These are phyloP conservation scores for Rhogogaster chlorosoma DNA, from an alignment of 2,888 invertebrate species.

Conservation along the genomic window DNA sequence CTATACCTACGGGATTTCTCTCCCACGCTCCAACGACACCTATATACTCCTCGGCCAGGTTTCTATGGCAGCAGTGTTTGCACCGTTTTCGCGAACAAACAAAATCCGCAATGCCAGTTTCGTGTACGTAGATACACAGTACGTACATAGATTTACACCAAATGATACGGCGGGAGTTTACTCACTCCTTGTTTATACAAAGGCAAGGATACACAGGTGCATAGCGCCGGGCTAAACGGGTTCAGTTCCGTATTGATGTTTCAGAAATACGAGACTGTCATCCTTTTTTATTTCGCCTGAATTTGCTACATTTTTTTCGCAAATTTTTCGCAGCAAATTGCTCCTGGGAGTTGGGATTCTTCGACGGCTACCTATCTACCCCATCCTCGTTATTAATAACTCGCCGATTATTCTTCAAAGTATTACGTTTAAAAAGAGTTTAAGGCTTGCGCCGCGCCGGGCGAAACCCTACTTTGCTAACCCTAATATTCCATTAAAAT, in stretches of 20 bases:
- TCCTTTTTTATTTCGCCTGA: neutral
- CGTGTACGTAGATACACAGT: neutral
- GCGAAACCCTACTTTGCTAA: neutral
- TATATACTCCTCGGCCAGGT: neutral
- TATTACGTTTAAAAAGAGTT: slow-evolving; percentile 15
- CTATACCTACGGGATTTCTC: neutral
- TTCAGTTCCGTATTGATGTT: too few relatives aligned
- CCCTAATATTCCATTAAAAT: slow-evolving; percentile 14
- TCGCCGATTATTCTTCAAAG: neutral
- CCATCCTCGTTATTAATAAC: neutral
- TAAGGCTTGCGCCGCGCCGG: neutral
- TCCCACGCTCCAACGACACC: neutral
- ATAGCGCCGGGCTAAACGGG: too few relatives aligned
- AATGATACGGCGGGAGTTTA: neutral
- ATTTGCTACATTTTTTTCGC: neutral
- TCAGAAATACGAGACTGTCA: neutral
- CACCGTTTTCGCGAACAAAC: slow-evolving; percentile 30
- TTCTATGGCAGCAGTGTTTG: neutral
- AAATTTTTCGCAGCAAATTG: neutral
- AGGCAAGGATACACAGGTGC: neutral
- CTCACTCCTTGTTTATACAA: neutral
- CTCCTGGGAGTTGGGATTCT: neutral
- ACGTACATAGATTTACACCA: neutral
- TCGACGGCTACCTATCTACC: neutral
- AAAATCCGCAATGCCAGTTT: neutral